Evolutionary conservation across 1,140 invertebrate genomes (phyloP).

Genomic region (Leptonema lineaticorne): DNA sequence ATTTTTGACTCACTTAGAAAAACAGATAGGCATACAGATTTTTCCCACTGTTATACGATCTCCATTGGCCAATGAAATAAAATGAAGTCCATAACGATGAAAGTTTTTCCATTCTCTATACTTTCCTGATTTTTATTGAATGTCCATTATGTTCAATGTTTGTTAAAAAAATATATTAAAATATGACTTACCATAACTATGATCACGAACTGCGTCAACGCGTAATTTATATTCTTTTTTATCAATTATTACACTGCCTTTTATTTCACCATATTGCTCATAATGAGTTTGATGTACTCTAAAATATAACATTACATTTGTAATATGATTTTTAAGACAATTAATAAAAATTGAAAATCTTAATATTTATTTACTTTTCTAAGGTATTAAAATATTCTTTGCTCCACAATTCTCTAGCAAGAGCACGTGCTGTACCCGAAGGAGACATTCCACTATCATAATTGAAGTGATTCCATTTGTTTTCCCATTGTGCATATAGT

Average conservation of each 20-base stretch:
- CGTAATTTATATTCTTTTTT: conserved; percentile 52
- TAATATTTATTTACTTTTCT: conserved; percentile 56
- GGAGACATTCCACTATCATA: conserved; percentile 67
- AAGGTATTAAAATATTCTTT: conserved; percentile 63
- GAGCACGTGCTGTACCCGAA: conserved; percentile 58
- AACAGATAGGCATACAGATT: conserved; percentile 63
- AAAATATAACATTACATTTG: conserved; percentile 38
- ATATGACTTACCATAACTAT: conserved; percentile 58
- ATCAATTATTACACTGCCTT: conserved; percentile 57
- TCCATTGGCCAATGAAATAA: conserved; percentile 65
- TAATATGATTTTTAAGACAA: not conserved
- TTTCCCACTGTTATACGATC: conserved; percentile 63
- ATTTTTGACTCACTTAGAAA: conserved; percentile 56
- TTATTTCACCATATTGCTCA: conserved; percentile 66
- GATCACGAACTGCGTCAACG: conserved; percentile 61
- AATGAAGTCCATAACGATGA: conserved; percentile 69
- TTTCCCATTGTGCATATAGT: conserved; percentile 56
- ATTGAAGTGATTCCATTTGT: conserved; percentile 59
- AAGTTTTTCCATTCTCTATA: conserved; percentile 67
- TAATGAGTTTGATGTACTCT: conserved; percentile 74
- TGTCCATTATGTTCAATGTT: not conserved
- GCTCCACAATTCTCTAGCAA: conserved; percentile 69
- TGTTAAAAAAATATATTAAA: not conserved
- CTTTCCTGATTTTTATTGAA: conserved; percentile 44
- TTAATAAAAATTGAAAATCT: not conserved